Conservation (phyloP, 2,888 invertebrate genomes). For the Nipponacmea schrenckii region DNA sequence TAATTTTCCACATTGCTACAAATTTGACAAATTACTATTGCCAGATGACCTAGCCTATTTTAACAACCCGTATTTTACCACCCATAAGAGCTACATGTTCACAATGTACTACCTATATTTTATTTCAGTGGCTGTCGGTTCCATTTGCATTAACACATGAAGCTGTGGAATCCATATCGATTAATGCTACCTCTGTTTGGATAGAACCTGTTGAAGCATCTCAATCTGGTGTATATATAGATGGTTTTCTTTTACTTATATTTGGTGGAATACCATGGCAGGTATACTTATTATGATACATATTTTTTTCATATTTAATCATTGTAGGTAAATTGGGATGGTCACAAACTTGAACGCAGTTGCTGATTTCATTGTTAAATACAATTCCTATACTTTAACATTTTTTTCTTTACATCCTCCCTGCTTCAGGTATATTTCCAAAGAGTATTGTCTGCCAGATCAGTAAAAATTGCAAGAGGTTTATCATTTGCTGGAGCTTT, state of each 20-base stretch:
- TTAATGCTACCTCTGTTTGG: constrained; percentile 73
- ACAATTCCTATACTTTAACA: no score
- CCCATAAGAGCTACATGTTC: no score
- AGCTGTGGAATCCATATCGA: constrained; percentile 81
- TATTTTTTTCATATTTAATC: no score
- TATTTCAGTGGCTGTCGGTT: constrained; percentile 88
- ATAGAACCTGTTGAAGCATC: constrained; percentile 43
- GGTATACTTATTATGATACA: constrained; percentile 27
- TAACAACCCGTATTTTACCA: no score
- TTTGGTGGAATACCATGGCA: constrained; percentile 55
- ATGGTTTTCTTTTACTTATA: constrained; percentile 47
- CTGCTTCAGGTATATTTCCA: constrained; percentile 99
- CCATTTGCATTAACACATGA: constrained; percentile 93
- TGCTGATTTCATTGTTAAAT: no score
- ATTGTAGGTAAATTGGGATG: no score
- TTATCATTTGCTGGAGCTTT: constrained; percentile 94
- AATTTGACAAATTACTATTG: no score
- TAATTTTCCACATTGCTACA: no score
- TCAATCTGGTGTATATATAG: constrained; percentile 54
- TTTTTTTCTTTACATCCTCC: no score
- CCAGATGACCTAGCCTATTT: no score
- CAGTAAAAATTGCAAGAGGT: constrained; percentile 89
- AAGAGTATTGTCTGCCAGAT: constrained; percentile 94
- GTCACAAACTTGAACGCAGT: no score
- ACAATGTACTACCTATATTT: constrained; percentile 25